Base-by-base conservation (phyloP, 2,888 invertebrate genomes). In the Cetonia aurata region DNA sequence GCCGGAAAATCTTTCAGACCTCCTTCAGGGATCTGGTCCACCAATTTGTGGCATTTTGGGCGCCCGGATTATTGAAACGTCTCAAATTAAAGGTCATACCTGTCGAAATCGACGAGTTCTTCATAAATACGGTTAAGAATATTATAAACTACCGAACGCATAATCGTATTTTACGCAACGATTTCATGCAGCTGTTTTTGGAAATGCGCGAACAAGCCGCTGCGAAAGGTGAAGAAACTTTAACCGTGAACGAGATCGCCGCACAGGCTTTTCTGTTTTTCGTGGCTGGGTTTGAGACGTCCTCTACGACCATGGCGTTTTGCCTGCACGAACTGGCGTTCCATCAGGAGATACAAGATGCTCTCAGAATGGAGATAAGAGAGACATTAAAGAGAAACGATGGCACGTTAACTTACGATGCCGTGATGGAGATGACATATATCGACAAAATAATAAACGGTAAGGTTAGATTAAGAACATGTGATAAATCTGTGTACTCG, bases 1-100 rank as follows among this genome's bases (percentile, higher is more conserved):
- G 78, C 6, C 70, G 73, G 53, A 73, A 65, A 53, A 44, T 76
- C 9, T 76, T 76, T 19, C 13, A 60, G 13, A 31, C 70, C 1
- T n/a, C 57, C 3, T 17, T 62, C 4, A 65, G 12, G 17, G 42
- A 17, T 42, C 1, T 44, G 3, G 0, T 25, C 4, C 1, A 13
- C 10, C 42, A 44, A 44, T 59, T 59, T 13, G 4, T 59, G 12
- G 10, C 42, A n/a, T 59, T 59, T 42, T 19, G 12, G n/a, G 10
- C 12, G 12, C 13, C 59, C 9, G 55, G 0, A 0, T 8, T 59
- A 17, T 9, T 19, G 3, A 10, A 12, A 17, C 13, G n/a, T 0
- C 12, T 59, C 0, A 41, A 41, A n/a, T 3, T 59, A 4, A 59
- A 59, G 17, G 15, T 31, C 1, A 6, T 59, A n/a, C 19, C 17